Evolutionary conservation across 2,113 vertebrate genomes (phyloP).

Genomic region (Guaruba guarouba): DNA sequence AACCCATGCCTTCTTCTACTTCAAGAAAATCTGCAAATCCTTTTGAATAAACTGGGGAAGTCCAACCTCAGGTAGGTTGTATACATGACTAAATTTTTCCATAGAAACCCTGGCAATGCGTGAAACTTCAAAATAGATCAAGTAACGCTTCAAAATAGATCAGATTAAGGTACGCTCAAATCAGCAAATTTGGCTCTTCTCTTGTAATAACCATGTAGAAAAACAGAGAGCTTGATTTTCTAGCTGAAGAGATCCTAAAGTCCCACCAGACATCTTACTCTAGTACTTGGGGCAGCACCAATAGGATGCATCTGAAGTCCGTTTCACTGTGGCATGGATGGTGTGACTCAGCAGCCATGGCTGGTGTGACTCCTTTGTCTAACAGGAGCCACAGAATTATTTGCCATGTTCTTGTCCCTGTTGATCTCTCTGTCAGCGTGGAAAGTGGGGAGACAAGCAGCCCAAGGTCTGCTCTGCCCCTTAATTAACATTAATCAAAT

Average conservation of each 20-base stretch:
- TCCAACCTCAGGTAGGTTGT: background rate
- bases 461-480: background rate
- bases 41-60: background rate
- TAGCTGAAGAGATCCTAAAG: background rate
- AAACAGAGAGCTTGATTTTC: background rate
- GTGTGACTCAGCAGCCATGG: background rate
- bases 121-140: background rate
- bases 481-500: background rate
- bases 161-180: background rate
- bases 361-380: accelerated
- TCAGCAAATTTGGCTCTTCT: background rate
- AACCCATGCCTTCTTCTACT: background rate
- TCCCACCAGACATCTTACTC: background rate
- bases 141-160: background rate
- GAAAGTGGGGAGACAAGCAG: background rate
- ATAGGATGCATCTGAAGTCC: background rate
- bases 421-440: accelerated
- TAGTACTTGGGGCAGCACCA: background rate
- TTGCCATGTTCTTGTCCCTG: background rate
- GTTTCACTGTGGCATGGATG: background rate
- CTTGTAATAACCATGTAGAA: background rate
- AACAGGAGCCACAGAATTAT: background rate
- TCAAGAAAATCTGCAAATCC: background rate
- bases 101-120: background rate
- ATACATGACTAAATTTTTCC: background rate